Percentiles rank a stretch among this genome's conserved stretches.
Evolutionary conservation across 1,140 invertebrate genomes (phyloP).

Genomic region (Drosophila mojavensis): DNA sequence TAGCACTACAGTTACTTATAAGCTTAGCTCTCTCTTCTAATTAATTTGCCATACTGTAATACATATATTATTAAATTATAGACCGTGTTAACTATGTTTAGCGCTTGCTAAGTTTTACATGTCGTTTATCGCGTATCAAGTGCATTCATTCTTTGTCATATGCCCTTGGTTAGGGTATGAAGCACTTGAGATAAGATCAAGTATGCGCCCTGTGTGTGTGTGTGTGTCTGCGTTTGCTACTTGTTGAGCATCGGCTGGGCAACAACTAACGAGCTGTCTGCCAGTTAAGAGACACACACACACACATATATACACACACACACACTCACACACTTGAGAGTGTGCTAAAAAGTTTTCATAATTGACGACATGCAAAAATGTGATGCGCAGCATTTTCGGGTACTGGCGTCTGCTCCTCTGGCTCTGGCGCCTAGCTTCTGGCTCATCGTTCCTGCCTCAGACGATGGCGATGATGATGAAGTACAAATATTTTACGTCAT

Average conservation of each 20-base stretch:
- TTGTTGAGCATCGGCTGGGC: slow-evolving; percentile 52
- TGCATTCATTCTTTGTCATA: too few relatives aligned
- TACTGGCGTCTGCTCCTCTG: background rate
- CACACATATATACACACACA: slow-evolving; percentile 24
- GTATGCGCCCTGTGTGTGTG: slow-evolving; percentile 27
- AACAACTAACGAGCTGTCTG: slow-evolving; percentile 24
- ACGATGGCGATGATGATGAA: slow-evolving; percentile 53
- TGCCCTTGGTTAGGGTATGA: slow-evolving; percentile 17
- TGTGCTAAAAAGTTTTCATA: slow-evolving; percentile 73
- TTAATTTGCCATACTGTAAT: too few relatives aligned
- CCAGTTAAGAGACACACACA: slow-evolving; percentile 12
- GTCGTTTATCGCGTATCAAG: too few relatives aligned
- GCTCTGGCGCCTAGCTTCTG: background rate
- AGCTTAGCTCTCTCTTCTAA: too few relatives aligned
- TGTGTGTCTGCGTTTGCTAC: slow-evolving; percentile 33
- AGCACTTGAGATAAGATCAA: slow-evolving; percentile 58
- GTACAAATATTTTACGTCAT: slow-evolving; percentile 80
- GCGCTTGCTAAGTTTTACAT: too few relatives aligned
- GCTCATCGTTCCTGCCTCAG: background rate
- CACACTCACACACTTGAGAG: slow-evolving; percentile 36
- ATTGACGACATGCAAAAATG: slow-evolving; percentile 67
- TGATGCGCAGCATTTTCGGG: background rate
- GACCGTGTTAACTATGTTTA: too few relatives aligned
- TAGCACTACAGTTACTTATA: too few relatives aligned
- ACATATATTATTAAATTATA: too few relatives aligned